Base-by-base conservation (phyloP, 1,140 invertebrate genomes). In the Cotesia vestalis region DNA sequence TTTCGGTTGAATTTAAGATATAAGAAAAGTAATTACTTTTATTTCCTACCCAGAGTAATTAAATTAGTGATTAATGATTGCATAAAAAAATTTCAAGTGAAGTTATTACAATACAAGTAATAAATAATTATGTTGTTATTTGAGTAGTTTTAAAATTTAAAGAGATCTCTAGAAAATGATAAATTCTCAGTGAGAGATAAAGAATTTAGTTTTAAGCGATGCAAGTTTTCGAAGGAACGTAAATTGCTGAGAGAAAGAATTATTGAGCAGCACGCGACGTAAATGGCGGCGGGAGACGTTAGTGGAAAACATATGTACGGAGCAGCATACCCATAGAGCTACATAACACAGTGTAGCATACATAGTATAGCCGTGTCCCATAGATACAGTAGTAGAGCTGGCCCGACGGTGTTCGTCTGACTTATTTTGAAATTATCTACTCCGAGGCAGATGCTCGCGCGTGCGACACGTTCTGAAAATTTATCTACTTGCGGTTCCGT, bases 401-500 rank as follows among this genome's bases (percentile, higher is more conserved):
- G 36, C 17, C n/a, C 38, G 40, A 14, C 51, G 70, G 53, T 59
- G 70, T 11, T 46, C 40, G 40, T 66, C 70, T 72, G 70, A 66
- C 70, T 72, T 72, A 72, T 72, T 72, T 35, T 66, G 70, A 61
- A 72, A 72, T 72, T 72, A 72, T 72, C 70, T 72, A 72, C 70
- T 72, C 61, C 59, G 6, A 60, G 12, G 55, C 38, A 66, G 62
- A 66, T 72, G 70, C 62, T 66, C 14, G 53, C 53, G 71, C 64
- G 71, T 72, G 63, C 71, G 63, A 72, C 63, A 72, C 55, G 63
- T 72, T 63, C 27, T 5, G 57, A 60, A 14, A 71, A 71, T 71
- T 71, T 71, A 71, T 71, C 34, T 71, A 64, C 62, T 64, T 64
- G 62, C 62, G 36, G 62, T 64, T 71, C 35, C 53, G 35, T 64